phyloP scores from a whole-genome alignment of 2,888 invertebrate genomes.

The Drosophila eohydei region DNA sequence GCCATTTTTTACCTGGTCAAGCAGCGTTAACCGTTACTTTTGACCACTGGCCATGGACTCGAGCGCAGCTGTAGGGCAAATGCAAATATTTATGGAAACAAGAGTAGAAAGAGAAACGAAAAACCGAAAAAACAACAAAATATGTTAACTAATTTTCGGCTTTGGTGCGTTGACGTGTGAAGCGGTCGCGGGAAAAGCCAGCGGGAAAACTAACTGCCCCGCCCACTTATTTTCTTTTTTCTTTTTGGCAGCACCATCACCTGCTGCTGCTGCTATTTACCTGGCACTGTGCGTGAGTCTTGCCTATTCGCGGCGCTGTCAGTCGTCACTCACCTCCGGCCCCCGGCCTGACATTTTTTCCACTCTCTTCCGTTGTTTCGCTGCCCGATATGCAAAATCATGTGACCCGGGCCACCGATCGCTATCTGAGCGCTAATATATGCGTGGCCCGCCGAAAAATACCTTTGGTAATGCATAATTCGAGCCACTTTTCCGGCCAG shows the following conservation, averaged over 20 bases:
- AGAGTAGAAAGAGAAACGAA: slow-evolving; percentile 19
- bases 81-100: slow-evolving; percentile 58
- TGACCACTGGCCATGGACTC: slow-evolving; percentile 57
- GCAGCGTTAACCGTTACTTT: slow-evolving; percentile 5
- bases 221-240: neutral
- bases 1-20: slow-evolving; percentile 6
- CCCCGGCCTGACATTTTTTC: slow-evolving; percentile 43
- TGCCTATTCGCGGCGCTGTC: slow-evolving; percentile 75
- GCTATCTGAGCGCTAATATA: slow-evolving; percentile 76
- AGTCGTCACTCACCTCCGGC: slow-evolving; percentile 73
- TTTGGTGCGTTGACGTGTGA: slow-evolving; percentile 80
- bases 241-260: slow-evolving; percentile 50
- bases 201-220: slow-evolving; percentile 19
- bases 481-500: slow-evolving; percentile 78
- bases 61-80: slow-evolving; percentile 63
- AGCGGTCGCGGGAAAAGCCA: slow-evolving; percentile 26
- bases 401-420: slow-evolving; percentile 69
- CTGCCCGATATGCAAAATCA: slow-evolving; percentile 74
- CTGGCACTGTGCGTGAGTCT: slow-evolving; percentile 65
- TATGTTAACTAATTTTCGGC: slow-evolving; percentile 78
- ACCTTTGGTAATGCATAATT: slow-evolving; percentile 76
- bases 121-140: slow-evolving; percentile 20
- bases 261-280: slow-evolving; percentile 54
- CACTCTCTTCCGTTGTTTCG: neutral
- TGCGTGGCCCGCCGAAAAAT: slow-evolving; percentile 67